A percentile compares a stretch with the other conserved stretches of the same genome.
These are phyloP conservation scores for Myiotriccus ornatus DNA, from an alignment of 2,797 vertebrate species.

Conservation along the genomic window DNA sequence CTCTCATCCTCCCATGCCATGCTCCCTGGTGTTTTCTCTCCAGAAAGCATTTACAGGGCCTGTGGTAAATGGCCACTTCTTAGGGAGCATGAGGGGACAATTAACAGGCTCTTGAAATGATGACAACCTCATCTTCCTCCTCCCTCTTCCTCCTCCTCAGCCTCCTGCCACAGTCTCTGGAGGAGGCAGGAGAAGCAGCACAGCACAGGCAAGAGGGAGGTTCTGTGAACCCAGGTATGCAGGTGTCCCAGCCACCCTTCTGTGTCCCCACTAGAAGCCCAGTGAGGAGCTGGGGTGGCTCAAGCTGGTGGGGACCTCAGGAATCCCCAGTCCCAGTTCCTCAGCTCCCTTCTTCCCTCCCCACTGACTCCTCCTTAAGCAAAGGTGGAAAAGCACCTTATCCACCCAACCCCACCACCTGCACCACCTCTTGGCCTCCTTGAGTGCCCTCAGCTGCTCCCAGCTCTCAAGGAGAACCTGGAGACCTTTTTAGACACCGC, in stretches of 20 bases:
- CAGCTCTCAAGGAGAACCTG: not conserved
- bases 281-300: not conserved
- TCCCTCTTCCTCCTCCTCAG: not conserved
- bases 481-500: not conserved
- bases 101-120: not conserved
- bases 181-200: not conserved
- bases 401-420: rapidly evolving
- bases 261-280: not conserved
- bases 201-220: not conserved
- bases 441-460: not conserved
- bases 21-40: not conserved
- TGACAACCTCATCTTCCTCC: not conserved
- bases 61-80: slow-evolving; percentile 7
- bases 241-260: not conserved
- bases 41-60: not conserved
- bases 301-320: not conserved
- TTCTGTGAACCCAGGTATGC: not conserved
- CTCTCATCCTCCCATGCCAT: not conserved
- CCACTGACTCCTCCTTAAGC: not conserved
- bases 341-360: not conserved
- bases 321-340: not conserved
- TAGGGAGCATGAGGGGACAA: not conserved
- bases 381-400: not conserved
- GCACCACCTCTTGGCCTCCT: not conserved
- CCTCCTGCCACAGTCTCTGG: not conserved